Conservation (phyloP, 2,797 vertebrate genomes). For the Nasua narica region DNA sequence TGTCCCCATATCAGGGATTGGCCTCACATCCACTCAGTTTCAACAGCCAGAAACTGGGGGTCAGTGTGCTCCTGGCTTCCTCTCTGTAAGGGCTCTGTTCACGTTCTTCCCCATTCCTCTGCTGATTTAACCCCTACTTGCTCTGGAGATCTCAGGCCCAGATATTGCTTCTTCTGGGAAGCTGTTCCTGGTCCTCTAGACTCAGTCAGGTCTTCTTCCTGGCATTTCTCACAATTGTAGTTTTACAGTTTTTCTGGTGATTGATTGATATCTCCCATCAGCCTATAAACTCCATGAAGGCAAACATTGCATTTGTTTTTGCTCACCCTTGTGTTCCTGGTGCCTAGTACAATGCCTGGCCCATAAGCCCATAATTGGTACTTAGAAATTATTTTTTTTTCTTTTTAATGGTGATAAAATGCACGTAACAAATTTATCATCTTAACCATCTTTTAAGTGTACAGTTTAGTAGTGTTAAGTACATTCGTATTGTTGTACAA, state of each 20-base stretch:
- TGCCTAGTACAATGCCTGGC: neutral
- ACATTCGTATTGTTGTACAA: neutral
- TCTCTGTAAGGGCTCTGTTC: neutral
- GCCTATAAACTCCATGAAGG: neutral
- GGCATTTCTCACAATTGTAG: neutral
- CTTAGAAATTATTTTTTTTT: neutral
- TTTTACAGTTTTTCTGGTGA: neutral
- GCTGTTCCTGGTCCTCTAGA: neutral
- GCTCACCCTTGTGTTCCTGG: neutral
- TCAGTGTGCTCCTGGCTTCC: neutral
- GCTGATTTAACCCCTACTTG: neutral
- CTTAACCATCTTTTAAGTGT: neutral
- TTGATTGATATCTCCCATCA: neutral
- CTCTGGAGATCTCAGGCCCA: neutral
- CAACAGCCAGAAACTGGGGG: neutral
- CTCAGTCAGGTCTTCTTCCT: neutral
- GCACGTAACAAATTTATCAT: neutral
- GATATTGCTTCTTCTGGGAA: neutral
- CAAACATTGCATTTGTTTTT: neutral
- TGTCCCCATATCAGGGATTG: neutral
- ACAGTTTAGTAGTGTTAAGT: neutral
- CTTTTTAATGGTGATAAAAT: neutral
- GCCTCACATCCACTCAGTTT: neutral
- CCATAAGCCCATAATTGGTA: neutral
- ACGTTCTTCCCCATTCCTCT: neutral